Evolutionary conservation across 2,113 vertebrate genomes (phyloP), one percentile per base, ranked within the genome.

Genomic region (Lichenostomus cassidix): DNA sequence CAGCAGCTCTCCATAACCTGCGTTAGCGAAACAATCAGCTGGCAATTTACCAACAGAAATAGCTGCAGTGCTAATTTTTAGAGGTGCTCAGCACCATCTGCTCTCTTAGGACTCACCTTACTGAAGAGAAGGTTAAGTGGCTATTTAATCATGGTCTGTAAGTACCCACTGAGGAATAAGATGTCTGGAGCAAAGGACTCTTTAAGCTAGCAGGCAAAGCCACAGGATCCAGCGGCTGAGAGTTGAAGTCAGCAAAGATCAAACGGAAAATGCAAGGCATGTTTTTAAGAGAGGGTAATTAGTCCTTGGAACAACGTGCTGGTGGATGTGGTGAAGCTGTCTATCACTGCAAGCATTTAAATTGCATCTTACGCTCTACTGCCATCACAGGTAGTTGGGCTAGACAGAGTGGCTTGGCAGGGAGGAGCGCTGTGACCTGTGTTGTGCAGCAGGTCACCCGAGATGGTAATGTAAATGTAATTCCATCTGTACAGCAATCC

Each of bases 71-170:
- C 92, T 96, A 53, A 89, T 90, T 96, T 96, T 95, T 81, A 83
- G 69, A 94, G 93, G 92, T 95, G 90, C 92, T 96, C 86, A 93
- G 90, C 83, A 96, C 92, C 95, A 96, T 96, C 93, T 96, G 93
- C 86, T 94, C 88, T 90, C 79, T 3, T 1, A 88, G 90, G 83
- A 90, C 85, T 95, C 94, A 75, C 94, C 93, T 96, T 64, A 81
- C 56, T 60, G 88, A 78, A 59, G 85, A 94, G 96, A 95, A 95
- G 96, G 92, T 94, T 94, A 96, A 96, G 92, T 95, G 93, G 92
- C 92, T 96, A 82, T 97, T 96, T 95, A 96, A 95, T 97, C 92
- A 93, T 90, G 88, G 93, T 94, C 93, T 86, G 60, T 94, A 88
- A 96, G 92, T 89, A 92, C 92, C 88, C 90, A 90, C 92, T 86